These are phyloP conservation scores for Geopemphigus sp. DNA, from an alignment of 1,140 invertebrate species.

Conservation along the genomic window DNA sequence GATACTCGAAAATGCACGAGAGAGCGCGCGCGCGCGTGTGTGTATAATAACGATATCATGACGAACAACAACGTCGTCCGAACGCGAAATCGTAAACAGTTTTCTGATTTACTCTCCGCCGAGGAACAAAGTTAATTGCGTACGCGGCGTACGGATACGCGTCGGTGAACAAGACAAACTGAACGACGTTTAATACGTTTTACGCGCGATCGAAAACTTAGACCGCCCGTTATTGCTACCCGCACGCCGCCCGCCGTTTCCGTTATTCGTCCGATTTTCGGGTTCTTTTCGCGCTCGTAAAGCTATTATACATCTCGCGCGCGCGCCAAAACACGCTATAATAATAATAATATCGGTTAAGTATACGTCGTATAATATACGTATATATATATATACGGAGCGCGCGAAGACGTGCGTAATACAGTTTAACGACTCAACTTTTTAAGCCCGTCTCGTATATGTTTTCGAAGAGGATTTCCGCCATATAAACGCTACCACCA, in stretches of 20 bases:
- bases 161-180: too few relatives aligned
- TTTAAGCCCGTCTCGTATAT: conserved; percentile 42
- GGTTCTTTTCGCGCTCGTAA: not conserved
- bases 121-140: not conserved
- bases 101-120: not conserved
- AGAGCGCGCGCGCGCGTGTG: too few relatives aligned
- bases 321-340: not conserved
- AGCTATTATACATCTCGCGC: not conserved
- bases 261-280: too few relatives aligned
- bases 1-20: too few relatives aligned
- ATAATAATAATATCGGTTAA: not conserved
- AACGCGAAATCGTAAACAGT: not conserved
- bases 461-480: conserved; percentile 39
- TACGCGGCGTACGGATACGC: not conserved
- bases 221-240: too few relatives aligned
- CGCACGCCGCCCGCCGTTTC: too few relatives aligned
- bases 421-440: conserved; percentile 40
- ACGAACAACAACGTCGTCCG: too few relatives aligned
- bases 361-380: not conserved
- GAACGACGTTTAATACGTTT: conserved; percentile 3
- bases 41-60: not conserved
- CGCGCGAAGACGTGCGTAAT: not conserved
- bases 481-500: not conserved
- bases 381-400: too few relatives aligned
- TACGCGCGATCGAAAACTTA: not conserved